phyloP scores from a whole-genome alignment of 2,797 vertebrate genomes.

The Sebastes trivittatus region DNA sequence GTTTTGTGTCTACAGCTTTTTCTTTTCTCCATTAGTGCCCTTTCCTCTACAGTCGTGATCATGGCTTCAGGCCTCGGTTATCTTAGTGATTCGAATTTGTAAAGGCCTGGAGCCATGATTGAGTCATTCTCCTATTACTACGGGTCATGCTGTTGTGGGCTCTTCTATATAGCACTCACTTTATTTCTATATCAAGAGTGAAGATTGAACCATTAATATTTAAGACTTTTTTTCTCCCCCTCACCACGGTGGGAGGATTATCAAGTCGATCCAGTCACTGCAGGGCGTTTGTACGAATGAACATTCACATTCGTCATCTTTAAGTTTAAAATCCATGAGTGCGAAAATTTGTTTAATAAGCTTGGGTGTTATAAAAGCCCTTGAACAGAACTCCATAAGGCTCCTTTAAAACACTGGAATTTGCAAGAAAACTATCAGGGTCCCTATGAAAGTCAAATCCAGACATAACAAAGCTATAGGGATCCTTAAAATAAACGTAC shows the following conservation, averaged over 20 bases:
- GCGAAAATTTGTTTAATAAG: constrained; percentile 39
- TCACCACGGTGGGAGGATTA: constrained; percentile 9
- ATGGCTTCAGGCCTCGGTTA: constrained; percentile 46
- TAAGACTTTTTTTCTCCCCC: not conserved
- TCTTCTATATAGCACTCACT: not conserved
- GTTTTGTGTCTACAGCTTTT: constrained; percentile 2
- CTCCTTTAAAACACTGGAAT: constrained; percentile 34
- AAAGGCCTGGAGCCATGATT: constrained; percentile 38
- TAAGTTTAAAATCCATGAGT: constrained; percentile 25
- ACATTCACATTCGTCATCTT: constrained; percentile 36
- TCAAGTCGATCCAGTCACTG: constrained; percentile 18
- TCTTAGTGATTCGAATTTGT: constrained; percentile 42
- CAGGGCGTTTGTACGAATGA: not conserved
- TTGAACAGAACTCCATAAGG: constrained; percentile 22
- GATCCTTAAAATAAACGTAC: constrained; percentile 73
- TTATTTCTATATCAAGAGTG: constrained; percentile 33
- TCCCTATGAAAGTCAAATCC: constrained; percentile 71
- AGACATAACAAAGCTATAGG: constrained; percentile 61
- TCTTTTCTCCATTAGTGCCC: not conserved
- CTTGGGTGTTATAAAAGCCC: constrained; percentile 1
- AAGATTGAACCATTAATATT: constrained; percentile 56
- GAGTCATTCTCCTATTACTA: constrained; percentile 46
- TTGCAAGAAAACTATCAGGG: constrained; percentile 28
- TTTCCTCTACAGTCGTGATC: not conserved
- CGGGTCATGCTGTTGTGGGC: constrained; percentile 24